Percentiles rank a stretch among this genome's conserved stretches.
These are phyloP conservation scores for Pseudopipra pipra DNA, from an alignment of 2,113 vertebrate genomes.

Conservation along the genomic window DNA sequence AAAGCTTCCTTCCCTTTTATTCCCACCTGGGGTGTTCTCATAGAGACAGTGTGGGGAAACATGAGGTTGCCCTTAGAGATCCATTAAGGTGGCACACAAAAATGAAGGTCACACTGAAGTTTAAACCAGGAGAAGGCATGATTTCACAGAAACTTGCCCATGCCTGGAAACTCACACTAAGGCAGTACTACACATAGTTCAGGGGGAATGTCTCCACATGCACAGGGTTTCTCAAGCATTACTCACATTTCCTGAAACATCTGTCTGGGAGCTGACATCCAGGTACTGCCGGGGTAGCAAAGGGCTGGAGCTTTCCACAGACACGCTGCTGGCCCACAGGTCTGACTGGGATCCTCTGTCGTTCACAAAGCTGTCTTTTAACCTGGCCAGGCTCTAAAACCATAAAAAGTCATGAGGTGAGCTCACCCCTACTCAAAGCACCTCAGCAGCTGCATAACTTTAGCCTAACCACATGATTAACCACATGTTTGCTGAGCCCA, in stretches of 20 bases:
- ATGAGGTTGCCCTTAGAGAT: background rate
- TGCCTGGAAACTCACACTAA: background rate
- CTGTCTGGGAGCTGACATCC: slow-evolving; percentile 93
- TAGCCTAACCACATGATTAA: background rate
- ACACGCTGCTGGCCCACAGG: slow-evolving; percentile 86
- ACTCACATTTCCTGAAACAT: slow-evolving; percentile 90
- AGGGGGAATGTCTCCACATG: background rate
- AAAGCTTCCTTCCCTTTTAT: background rate
- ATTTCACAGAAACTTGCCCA: background rate
- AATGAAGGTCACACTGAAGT: background rate
- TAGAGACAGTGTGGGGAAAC: background rate
- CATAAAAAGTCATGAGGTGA: background rate
- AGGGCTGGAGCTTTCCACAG: slow-evolving; percentile 80
- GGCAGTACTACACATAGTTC: background rate
- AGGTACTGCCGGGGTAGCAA: slow-evolving; percentile 83
- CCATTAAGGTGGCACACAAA: background rate
- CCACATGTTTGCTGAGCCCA: background rate
- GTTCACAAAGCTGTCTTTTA: slow-evolving; percentile 89
- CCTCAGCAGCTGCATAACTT: background rate
- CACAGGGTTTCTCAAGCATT: background rate
- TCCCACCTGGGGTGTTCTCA: background rate
- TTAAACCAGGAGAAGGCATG: background rate
- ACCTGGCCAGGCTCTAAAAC: slow-evolving; percentile 88
- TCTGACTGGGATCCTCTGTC: slow-evolving; percentile 88
- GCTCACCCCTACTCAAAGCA: background rate